phyloP scores from a whole-genome alignment of 2,797 vertebrate genomes.

The Siniperca undulata region DNA sequence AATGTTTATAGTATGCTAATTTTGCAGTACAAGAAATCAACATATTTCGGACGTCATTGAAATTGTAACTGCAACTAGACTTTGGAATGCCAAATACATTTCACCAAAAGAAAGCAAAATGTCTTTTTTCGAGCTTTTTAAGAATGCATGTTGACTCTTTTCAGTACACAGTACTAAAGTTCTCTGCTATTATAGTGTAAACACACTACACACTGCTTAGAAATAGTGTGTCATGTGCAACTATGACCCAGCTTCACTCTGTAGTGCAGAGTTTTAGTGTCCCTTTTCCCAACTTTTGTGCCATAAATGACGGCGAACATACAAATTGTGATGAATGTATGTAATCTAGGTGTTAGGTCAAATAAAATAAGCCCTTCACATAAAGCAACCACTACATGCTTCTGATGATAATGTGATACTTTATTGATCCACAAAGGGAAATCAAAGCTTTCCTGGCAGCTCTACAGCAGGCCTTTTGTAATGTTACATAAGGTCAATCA shows the following conservation, averaged over 20 bases:
- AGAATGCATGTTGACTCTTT: too few relatives aligned
- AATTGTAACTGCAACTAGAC: not conserved
- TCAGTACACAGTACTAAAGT: too few relatives aligned
- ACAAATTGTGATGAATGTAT: not conserved
- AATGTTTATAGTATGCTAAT: not conserved
- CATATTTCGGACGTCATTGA: too few relatives aligned
- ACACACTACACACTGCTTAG: not conserved
- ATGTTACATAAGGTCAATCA: constrained; percentile 71
- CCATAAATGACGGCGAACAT: not conserved
- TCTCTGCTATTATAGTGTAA: not conserved
- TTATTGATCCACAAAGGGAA: constrained; percentile 54
- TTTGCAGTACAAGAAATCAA: not conserved
- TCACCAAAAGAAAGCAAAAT: too few relatives aligned
- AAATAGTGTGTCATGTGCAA: too few relatives aligned
- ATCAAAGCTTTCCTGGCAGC: constrained; percentile 57
- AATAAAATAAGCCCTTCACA: constrained; percentile 1
- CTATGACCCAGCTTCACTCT: too few relatives aligned
- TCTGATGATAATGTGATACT: constrained; percentile 49
- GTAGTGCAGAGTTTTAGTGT: not conserved
- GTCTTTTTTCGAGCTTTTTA: too few relatives aligned
- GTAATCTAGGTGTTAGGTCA: not conserved
- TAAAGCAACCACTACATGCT: not conserved
- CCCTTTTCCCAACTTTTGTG: not conserved
- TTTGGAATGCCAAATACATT: too few relatives aligned
- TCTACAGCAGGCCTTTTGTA: constrained; percentile 38